A percentile compares a stretch with the other conserved stretches of the same genome.
Evolutionary conservation across 2,797 vertebrate genomes (phyloP).

Genomic region (Oryzias sinensis): DNA sequence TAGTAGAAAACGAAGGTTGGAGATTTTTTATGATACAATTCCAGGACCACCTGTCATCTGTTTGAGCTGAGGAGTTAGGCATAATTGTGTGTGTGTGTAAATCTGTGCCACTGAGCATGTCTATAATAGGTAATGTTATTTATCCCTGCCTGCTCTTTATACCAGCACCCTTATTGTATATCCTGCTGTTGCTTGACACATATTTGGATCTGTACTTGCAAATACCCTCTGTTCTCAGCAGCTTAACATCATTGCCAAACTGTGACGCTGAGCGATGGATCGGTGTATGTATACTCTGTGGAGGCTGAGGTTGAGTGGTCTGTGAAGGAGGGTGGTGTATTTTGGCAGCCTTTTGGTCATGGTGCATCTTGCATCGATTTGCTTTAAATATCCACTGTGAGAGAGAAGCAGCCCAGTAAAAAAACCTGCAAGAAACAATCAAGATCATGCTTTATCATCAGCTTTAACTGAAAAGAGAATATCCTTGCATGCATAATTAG

Average conservation of each 20-base stretch:
- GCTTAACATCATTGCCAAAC: slow-evolving; percentile 8
- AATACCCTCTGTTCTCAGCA: slow-evolving; percentile 7
- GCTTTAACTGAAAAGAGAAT: neutral
- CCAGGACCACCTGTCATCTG: slow-evolving; percentile 41
- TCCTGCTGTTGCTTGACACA: slow-evolving; percentile 52
- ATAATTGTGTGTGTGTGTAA: slow-evolving; percentile 18
- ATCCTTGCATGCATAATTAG: slow-evolving; percentile 13
- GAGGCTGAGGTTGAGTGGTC: slow-evolving; percentile 5
- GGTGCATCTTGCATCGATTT: slow-evolving; percentile 43
- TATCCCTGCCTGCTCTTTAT: slow-evolving; percentile 47
- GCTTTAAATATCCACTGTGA: slow-evolving; percentile 53
- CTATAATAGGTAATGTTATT: slow-evolving; percentile 81
- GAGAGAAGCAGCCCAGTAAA: slow-evolving; percentile 17
- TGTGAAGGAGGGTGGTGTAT: slow-evolving; percentile 36
- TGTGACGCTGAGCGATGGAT: neutral
- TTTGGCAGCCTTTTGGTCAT: slow-evolving; percentile 44
- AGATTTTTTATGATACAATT: slow-evolving; percentile 42
- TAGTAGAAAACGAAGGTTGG: slow-evolving; percentile 10
- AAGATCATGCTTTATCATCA: slow-evolving; percentile 12
- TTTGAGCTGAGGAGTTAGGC: slow-evolving; percentile 45
- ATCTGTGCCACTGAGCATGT: slow-evolving; percentile 53
- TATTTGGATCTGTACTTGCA: slow-evolving; percentile 14
- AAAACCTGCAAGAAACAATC: slow-evolving; percentile 1
- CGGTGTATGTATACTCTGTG: slow-evolving; percentile 8
- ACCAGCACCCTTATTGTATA: slow-evolving; percentile 54